phyloP scores from a whole-genome alignment of 2,113 vertebrate genomes.

The Ptilonorhynchus violaceus region DNA sequence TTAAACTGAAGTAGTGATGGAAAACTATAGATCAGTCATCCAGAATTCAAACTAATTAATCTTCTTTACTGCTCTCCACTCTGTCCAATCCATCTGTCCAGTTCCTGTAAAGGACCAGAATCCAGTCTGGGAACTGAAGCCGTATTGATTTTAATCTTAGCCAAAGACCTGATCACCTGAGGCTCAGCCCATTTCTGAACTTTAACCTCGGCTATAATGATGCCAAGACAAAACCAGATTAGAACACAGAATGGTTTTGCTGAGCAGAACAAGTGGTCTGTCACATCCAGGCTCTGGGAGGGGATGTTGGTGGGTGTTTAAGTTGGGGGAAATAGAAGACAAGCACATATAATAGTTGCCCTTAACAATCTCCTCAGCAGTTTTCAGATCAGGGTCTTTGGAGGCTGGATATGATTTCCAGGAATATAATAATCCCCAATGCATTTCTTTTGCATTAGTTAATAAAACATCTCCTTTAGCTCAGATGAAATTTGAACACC shows the following conservation, averaged over 20 bases:
- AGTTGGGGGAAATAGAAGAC: neutral
- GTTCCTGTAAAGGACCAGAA: neutral
- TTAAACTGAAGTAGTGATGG: too few species aligned
- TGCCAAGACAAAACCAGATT: neutral
- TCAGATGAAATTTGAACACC: neutral
- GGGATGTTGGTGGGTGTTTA: neutral
- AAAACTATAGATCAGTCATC: neutral
- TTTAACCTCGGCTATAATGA: neutral
- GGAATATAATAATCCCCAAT: neutral
- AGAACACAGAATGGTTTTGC: neutral
- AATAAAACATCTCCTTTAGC: neutral
- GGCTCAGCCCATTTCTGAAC: neutral
- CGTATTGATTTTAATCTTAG: neutral
- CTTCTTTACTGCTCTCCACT: neutral
- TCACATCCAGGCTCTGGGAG: neutral
- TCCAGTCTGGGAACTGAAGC: neutral
- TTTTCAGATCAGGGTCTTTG: neutral
- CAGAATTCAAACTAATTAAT: neutral
- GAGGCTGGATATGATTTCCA: neutral
- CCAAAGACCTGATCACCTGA: neutral
- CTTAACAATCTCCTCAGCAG: neutral
- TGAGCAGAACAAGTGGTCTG: neutral
- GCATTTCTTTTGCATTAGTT: neutral
- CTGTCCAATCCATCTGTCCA: neutral
- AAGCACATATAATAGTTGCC: neutral